These are phyloP conservation scores for Nyctereutes procyonoides DNA, from an alignment of 2,113 vertebrate genomes.

Conservation along the genomic window DNA sequence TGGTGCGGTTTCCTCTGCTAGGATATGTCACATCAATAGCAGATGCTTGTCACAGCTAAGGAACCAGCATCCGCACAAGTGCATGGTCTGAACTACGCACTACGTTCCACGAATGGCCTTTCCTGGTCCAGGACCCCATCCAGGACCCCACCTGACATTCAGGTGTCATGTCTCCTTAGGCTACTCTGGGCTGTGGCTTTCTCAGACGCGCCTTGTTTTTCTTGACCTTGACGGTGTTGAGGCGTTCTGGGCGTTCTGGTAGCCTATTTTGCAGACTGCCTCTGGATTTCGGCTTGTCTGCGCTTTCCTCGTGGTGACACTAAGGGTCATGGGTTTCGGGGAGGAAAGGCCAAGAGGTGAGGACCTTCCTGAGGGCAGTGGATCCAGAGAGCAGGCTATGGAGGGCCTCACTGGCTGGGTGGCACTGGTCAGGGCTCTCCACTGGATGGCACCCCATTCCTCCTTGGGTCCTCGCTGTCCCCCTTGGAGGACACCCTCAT, in stretches of 20 bases:
- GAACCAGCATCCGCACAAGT: accelerated
- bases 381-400: not conserved
- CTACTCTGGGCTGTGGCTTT: not conserved
- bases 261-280: accelerated
- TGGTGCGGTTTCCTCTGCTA: accelerated
- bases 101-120: accelerated
- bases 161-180: accelerated
- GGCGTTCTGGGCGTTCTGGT: accelerated
- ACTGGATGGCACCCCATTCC: accelerated
- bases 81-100: accelerated
- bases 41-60: accelerated
- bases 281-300: accelerated
- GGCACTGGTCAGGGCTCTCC: accelerated
- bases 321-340: not conserved
- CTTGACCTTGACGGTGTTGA: not conserved
- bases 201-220: accelerated
- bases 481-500: accelerated
- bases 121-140: not conserved
- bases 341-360: not conserved
- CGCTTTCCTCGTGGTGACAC: not conserved
- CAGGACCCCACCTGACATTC: accelerated
- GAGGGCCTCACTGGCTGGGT: not conserved
- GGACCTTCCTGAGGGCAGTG: not conserved
- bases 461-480: accelerated
- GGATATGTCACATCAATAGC: accelerated